These are phyloP conservation scores for Neogale vison DNA, from an alignment of 2,113 vertebrate species.

Conservation along the genomic window DNA sequence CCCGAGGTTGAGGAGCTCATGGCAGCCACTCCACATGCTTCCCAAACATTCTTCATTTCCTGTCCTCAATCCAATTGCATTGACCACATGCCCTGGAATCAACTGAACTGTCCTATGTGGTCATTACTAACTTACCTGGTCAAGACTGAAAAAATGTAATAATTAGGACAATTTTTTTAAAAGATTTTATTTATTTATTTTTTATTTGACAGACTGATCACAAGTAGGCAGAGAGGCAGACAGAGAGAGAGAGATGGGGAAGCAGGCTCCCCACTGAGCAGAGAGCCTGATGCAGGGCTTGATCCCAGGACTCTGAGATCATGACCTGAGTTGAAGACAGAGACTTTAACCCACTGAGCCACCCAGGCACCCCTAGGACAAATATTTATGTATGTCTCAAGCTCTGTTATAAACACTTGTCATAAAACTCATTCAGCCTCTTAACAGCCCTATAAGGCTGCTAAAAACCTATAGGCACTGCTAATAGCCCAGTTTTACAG, in stretches of 20 bases:
- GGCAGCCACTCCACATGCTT: background rate
- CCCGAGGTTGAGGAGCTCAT: background rate
- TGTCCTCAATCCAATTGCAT: background rate
- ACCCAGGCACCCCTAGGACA: too few species aligned
- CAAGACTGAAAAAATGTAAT: background rate
- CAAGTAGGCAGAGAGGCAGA: too few species aligned
- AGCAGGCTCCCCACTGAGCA: too few species aligned
- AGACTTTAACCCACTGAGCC: too few species aligned
- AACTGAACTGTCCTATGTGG: background rate
- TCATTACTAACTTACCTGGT: background rate
- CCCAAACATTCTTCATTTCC: accelerated
- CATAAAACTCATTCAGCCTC: background rate
- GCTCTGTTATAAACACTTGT: background rate
- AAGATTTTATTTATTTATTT: too few species aligned
- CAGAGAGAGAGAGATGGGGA: too few species aligned
- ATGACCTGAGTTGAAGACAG: too few species aligned
- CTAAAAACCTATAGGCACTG: too few species aligned
- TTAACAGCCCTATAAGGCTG: background rate
- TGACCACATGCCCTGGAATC: background rate
- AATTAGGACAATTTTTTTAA: background rate
- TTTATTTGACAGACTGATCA: too few species aligned
- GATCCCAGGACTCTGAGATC: too few species aligned
- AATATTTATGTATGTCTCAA: background rate
- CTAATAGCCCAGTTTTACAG: background rate
- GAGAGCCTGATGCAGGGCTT: too few species aligned